A percentile compares a stretch with the other conserved stretches of the same genome.
These are phyloP conservation scores for Clostera curtula DNA, from an alignment of 2,888 invertebrate species.

Conservation along the genomic window DNA sequence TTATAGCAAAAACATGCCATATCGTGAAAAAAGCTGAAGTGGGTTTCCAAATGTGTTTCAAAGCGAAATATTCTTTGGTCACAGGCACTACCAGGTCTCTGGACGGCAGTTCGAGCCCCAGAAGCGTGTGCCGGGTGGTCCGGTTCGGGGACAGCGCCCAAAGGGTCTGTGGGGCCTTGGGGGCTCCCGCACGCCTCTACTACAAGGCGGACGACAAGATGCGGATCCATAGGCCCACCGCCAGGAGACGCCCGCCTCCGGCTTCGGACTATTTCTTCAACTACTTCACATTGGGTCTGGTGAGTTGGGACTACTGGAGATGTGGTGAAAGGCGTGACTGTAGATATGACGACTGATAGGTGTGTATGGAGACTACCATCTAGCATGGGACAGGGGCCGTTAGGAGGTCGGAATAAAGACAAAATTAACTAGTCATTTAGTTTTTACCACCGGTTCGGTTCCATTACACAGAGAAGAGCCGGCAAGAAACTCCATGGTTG, in stretches of 20 bases:
- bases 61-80: background rate
- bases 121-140: slow-evolving; percentile 77
- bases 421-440: no score
- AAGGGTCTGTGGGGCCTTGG: slow-evolving; percentile 90
- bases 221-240: slow-evolving; percentile 95
- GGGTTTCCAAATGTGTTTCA: background rate
- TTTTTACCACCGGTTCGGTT: no score
- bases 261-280: slow-evolving; percentile 99
- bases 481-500: no score
- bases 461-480: no score
- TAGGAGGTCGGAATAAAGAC: no score
- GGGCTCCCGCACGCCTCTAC: slow-evolving; percentile 94
- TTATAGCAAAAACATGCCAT: no score
- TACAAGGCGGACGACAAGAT: slow-evolving; percentile 99
- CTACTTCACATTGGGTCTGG: slow-evolving; percentile 96
- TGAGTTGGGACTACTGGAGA: slow-evolving; percentile 56
- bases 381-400: no score
- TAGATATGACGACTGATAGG: no score
- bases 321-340: no score
- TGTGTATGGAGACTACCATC: no score
- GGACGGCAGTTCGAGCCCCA: slow-evolving; percentile 72
- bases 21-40: no score
- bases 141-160: slow-evolving; percentile 91
- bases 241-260: slow-evolving; percentile 83
- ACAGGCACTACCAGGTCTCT: slow-evolving; percentile 76